These are phyloP conservation scores for Macroramphosus scolopax DNA, from an alignment of 2,797 vertebrate genomes.

Conservation along the genomic window DNA sequence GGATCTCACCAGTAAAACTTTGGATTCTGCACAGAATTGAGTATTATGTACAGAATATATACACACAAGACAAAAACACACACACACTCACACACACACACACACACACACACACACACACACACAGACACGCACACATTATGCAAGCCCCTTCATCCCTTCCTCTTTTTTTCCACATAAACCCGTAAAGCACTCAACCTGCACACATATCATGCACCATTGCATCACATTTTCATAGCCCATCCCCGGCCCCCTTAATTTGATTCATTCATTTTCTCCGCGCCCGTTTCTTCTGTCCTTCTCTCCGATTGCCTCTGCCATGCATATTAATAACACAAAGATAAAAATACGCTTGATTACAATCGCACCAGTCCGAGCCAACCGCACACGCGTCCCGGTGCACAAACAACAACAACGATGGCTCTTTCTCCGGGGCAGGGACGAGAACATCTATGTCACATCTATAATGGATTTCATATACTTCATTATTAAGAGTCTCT, in stretches of 20 bases:
- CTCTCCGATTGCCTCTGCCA: conserved; percentile 43
- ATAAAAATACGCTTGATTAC: conserved; percentile 71
- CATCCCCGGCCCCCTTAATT: conserved; percentile 49
- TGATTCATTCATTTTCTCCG: conserved; percentile 65
- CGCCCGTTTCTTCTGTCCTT: conserved; percentile 51
- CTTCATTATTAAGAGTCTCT: conserved; percentile 55
- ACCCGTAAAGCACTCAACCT: conserved; percentile 39
- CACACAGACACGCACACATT: neutral
- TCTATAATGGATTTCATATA: conserved; percentile 64
- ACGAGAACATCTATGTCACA: conserved; percentile 52
- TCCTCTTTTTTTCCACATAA: too few relatives aligned
- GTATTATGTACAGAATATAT: neutral
- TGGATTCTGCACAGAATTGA: neutral
- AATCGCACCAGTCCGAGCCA: conserved; percentile 52
- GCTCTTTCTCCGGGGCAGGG: conserved; percentile 48
- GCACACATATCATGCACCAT: conserved; percentile 48
- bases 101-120: neutral
- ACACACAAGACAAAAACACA: neutral
- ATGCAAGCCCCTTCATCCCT: conserved; percentile 3
- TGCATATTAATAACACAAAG: conserved; percentile 68
- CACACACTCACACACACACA: too few relatives aligned
- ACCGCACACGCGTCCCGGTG: conserved; percentile 17
- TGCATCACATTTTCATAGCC: conserved; percentile 51
- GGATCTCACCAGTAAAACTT: neutral
- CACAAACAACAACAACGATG: conserved; percentile 36